Percentiles rank a stretch among this genome's conserved stretches.
Conservation (phyloP, 2,888 invertebrate genomes). For the Oligia fasciuncula region DNA sequence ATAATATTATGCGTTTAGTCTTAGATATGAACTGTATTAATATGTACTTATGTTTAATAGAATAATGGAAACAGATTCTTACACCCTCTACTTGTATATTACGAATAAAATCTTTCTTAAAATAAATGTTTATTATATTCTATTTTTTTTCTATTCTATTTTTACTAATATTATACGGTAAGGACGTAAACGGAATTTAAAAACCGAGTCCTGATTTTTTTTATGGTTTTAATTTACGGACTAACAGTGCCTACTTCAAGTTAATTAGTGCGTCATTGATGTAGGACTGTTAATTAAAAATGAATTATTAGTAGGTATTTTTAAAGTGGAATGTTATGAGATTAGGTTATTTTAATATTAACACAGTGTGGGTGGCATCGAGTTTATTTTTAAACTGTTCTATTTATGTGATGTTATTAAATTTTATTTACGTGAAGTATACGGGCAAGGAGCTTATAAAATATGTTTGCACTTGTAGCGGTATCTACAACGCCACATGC, state of each 20-base stretch:
- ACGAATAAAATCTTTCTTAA: not conserved
- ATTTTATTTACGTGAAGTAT: not conserved
- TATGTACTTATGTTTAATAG: not conserved
- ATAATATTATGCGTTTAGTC: not conserved
- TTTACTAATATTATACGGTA: not conserved
- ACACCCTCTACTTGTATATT: not conserved
- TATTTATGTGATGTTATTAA: not conserved
- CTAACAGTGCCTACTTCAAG: not conserved
- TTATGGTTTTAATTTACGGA: not conserved
- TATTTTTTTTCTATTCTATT: not conserved
- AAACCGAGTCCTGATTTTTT: not conserved
- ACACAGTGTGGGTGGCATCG: not conserved
- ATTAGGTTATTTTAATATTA: not conserved
- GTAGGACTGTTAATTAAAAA: slow-evolving; percentile 23
- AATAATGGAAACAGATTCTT: not conserved
- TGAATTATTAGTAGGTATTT: slow-evolving; percentile 18
- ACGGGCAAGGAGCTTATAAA: not conserved
- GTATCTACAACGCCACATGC: too few relatives aligned
- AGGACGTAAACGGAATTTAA: not conserved
- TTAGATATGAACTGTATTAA: not conserved
- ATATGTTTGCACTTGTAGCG: not conserved
- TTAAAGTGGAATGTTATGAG: slow-evolving; percentile 2
- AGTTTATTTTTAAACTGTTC: not conserved
- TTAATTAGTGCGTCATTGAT: slow-evolving; percentile 11
- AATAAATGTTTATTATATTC: not conserved